A percentile compares a stretch with the other conserved stretches of the same genome.
Evolutionary conservation across 1,140 invertebrate genomes (phyloP).

Genomic region (Belonocnema kinseyi): DNA sequence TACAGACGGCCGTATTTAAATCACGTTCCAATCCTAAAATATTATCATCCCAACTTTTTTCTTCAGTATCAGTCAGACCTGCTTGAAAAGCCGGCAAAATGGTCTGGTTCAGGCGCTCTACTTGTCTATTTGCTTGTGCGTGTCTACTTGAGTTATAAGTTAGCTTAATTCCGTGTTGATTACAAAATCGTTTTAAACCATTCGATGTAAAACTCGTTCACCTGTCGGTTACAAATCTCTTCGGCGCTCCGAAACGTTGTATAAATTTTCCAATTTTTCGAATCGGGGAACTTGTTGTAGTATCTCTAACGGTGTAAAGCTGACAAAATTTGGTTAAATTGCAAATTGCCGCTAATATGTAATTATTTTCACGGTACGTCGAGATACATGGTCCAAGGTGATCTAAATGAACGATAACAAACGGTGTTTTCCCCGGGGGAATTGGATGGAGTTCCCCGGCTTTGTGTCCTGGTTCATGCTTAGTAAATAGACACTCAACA

Average conservation of each 20-base stretch:
- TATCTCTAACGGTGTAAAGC: no score
- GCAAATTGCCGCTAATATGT: no score
- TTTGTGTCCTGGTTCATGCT: no score
- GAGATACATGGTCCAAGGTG: slow-evolving; percentile 54
- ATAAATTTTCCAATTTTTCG: no score
- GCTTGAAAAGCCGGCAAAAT: neutral
- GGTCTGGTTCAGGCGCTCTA: neutral
- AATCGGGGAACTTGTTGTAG: no score
- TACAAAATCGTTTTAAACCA: neutral
- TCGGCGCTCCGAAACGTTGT: no score
- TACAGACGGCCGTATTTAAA: slow-evolving; percentile 32
- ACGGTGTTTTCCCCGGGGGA: no score
- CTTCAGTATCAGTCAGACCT: neutral
- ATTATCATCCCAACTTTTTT: slow-evolving; percentile 24
- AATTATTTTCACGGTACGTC: slow-evolving; percentile 44
- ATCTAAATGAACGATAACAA: no score
- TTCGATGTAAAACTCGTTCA: slow-evolving; percentile 11
- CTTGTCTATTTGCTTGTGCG: neutral
- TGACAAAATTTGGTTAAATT: no score
- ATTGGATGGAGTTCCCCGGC: no score
- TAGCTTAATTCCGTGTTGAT: neutral
- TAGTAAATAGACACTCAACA: slow-evolving; percentile 23
- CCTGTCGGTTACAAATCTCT: neutral
- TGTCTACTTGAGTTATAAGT: neutral
- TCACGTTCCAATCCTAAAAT: slow-evolving; percentile 16